phyloP scores from a whole-genome alignment of 2,113 vertebrate genomes.

The Sarotherodon lohbergeri region DNA sequence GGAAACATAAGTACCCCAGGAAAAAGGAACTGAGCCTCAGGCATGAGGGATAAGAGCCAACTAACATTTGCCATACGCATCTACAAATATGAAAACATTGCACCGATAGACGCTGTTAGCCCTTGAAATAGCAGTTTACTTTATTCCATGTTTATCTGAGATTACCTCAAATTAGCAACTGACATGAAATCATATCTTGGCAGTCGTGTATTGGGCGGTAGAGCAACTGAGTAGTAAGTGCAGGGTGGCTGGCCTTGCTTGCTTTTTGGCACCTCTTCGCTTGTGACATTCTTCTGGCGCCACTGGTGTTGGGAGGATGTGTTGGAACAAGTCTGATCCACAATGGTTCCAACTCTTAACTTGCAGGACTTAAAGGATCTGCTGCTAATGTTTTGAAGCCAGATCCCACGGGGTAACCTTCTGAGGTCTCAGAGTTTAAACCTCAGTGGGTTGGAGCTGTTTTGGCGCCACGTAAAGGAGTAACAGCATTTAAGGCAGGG shows the following conservation, averaged over 20 bases:
- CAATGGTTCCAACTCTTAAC: not conserved
- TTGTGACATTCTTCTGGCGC: not conserved
- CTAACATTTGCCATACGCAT: not conserved
- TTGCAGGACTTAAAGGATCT: not conserved
- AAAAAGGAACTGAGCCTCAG: not conserved
- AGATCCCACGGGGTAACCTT: not conserved
- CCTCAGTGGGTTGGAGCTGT: not conserved
- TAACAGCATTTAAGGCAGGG: not conserved
- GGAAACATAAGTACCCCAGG: not conserved
- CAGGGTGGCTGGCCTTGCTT: not conserved
- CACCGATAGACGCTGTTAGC: not conserved
- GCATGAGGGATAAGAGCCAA: not conserved
- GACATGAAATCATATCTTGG: not conserved
- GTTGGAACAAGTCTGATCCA: not conserved
- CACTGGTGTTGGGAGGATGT: not conserved
- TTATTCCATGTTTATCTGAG: not conserved
- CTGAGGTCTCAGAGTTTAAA: not conserved
- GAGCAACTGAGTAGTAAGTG: not conserved
- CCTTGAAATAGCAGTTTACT: not conserved
- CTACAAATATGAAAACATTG: not conserved
- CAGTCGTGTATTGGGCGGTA: accelerated
- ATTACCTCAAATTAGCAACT: not conserved
- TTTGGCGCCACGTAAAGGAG: not conserved
- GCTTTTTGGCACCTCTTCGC: not conserved
- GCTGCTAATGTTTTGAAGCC: not conserved